phyloP scores from a whole-genome alignment of 2,888 invertebrate genomes.

The Andrena bucephala region DNA sequence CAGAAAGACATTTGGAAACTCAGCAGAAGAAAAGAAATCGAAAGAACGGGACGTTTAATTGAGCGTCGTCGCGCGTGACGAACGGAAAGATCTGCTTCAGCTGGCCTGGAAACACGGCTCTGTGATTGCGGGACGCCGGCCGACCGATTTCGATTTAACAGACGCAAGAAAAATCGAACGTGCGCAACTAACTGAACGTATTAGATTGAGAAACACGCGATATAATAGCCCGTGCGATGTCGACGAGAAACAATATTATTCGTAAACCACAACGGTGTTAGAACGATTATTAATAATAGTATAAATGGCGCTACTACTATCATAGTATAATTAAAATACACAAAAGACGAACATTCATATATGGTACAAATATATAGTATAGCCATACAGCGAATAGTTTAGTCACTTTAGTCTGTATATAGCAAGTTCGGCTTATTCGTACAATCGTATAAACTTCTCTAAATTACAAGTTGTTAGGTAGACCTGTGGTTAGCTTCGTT shows the following conservation, averaged over 20 bases:
- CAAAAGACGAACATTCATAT: constrained; percentile 67
- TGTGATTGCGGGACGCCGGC: background rate
- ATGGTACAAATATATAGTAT: constrained; percentile 64
- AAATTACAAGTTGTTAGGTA: constrained; percentile 42
- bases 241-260: constrained; percentile 35
- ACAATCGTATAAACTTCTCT: constrained; percentile 55
- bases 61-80: constrained; percentile 24
- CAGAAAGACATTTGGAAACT: constrained; percentile 22
- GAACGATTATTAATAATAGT: constrained; percentile 51
- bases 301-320: constrained; percentile 62
- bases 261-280: constrained; percentile 40
- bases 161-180: constrained; percentile 5
- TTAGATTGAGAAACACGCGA: constrained; percentile 7
- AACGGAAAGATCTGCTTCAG: constrained; percentile 8
- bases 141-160: background rate
- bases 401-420: constrained; percentile 42
- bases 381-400: constrained; percentile 51
- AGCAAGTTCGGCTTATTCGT: constrained; percentile 55
- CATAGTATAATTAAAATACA: constrained; percentile 69
- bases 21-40: constrained; percentile 7
- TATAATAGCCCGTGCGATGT: constrained; percentile 18
- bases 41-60: constrained; percentile 8
- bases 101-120: background rate
- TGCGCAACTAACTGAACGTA: background rate
- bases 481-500: constrained; percentile 42